Evolutionary conservation across 2,113 vertebrate species (phyloP).

Genomic region (Potamarius usumacintae): DNA sequence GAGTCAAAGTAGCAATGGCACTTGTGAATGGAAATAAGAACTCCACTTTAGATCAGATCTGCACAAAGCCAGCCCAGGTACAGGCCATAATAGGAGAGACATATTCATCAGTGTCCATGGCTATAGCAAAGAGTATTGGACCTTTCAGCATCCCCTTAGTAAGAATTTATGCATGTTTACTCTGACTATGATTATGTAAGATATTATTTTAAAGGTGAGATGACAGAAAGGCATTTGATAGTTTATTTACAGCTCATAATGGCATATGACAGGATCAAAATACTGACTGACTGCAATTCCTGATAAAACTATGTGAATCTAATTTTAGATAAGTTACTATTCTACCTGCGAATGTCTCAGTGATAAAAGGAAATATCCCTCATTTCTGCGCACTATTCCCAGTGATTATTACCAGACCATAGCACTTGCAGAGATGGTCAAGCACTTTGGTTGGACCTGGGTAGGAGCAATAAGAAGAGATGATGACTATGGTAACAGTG

Average conservation of each 20-base stretch:
- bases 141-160: constrained; percentile 70
- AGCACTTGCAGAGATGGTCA: too few species aligned
- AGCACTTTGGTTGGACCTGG: too few species aligned
- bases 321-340: constrained; percentile 35
- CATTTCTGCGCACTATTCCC: too few species aligned
- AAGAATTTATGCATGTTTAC: neutral
- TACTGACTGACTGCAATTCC: constrained; percentile 8
- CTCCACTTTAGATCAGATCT: constrained; percentile 40
- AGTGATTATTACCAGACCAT: too few species aligned
- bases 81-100: constrained; percentile 70
- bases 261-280: neutral
- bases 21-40: constrained; percentile 62
- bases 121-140: constrained; percentile 66
- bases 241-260: neutral
- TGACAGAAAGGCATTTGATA: neutral
- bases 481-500: constrained; percentile 23
- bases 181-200: neutral
- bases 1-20: constrained; percentile 61
- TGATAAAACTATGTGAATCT: constrained; percentile 59
- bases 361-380: constrained; percentile 40
- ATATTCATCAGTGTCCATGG: constrained; percentile 65
- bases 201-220: neutral
- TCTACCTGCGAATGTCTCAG: constrained; percentile 62
- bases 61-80: constrained; percentile 61
- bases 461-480: too few species aligned